Evolutionary conservation across 2,888 invertebrate species (phyloP), one percentile per base, ranked within the genome.

Genomic region (Liposcelis brunnea): DNA sequence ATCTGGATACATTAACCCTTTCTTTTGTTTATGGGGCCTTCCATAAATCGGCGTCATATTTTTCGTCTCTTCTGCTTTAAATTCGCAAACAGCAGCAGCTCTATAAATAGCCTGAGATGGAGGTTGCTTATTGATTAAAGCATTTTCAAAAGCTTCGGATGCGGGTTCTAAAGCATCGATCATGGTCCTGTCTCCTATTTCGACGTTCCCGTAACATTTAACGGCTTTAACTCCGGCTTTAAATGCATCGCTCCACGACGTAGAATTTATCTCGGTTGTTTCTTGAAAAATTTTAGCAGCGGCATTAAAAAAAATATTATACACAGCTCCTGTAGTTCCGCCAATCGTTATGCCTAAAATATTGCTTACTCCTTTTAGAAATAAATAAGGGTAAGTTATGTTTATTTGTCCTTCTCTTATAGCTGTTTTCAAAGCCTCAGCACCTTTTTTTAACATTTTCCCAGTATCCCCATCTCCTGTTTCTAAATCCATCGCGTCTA

Each of bases 261-360:
- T 12, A 47, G 47, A 49, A 63, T 49, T 49, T 60, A 55, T 2
- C 58, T 57, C 19, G 8, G 21, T 7, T 34, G 34, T 43, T 7
- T 14, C 18, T 7, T 26, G 63, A 57, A 43, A 74, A 62, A 38
- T 66, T 61, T 42, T 67, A 0, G 74, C 71, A 0, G 74, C 75
- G 0, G 77, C 74, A 2, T 80, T 72, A 48, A 87, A 71, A 48
- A 84, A 72, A 49, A 87, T 65, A 49, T 80, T 76, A 64, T 85
- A 86, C 36, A 87, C 66, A 2, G 79, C 85, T 1, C 86, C 86
- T 0, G 81, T 76, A 0, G 81, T 77, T 1, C 87, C 85, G 1
- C 82, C 84, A 73, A 85, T 80, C 38, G 67, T 65, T 26, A 4
- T 26, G 4, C 26, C 26, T 26, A 26, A 26, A 26, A 26, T 26